These are phyloP conservation scores for Enteromius thamalakanensis DNA, from an alignment of 2,797 vertebrate genomes.

Conservation along the genomic window DNA sequence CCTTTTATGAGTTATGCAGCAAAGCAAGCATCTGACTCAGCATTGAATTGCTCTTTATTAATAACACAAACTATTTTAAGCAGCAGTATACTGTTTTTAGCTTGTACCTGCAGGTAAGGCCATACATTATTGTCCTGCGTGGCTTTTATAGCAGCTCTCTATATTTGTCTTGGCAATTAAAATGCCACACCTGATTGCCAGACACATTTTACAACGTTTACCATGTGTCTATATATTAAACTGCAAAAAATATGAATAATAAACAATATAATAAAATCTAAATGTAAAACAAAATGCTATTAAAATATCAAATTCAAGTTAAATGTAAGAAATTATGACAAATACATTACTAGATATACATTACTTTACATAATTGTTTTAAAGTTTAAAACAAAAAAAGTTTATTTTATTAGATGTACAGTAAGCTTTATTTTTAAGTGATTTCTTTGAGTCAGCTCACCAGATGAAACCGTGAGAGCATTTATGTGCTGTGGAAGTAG, in stretches of 20 bases:
- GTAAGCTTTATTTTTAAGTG: neutral
- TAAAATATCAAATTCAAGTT: too few relatives aligned
- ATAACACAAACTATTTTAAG: neutral
- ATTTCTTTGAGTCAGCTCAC: neutral
- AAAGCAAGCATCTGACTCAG: neutral
- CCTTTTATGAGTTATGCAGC: neutral
- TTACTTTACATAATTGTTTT: too few relatives aligned
- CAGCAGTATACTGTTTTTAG: neutral
- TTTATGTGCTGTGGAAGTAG: conserved; percentile 33
- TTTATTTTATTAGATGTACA: neutral
- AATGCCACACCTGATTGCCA: neutral
- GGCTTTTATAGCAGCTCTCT: neutral
- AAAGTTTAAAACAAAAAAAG: too few relatives aligned
- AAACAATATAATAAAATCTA: too few relatives aligned
- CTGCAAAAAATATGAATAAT: too few relatives aligned
- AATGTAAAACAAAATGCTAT: too few relatives aligned
- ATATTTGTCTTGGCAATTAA: conserved; percentile 1
- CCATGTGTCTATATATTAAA: too few relatives aligned
- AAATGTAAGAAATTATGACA: too few relatives aligned
- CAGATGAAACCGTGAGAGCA: conserved; percentile 26
- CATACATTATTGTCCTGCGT: neutral
- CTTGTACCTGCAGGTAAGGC: neutral
- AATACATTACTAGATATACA: too few relatives aligned
- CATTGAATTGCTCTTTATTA: neutral
- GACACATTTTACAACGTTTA: neutral